Conservation (phyloP, 2,113 vertebrate genomes). For the Lepus europaeus region DNA sequence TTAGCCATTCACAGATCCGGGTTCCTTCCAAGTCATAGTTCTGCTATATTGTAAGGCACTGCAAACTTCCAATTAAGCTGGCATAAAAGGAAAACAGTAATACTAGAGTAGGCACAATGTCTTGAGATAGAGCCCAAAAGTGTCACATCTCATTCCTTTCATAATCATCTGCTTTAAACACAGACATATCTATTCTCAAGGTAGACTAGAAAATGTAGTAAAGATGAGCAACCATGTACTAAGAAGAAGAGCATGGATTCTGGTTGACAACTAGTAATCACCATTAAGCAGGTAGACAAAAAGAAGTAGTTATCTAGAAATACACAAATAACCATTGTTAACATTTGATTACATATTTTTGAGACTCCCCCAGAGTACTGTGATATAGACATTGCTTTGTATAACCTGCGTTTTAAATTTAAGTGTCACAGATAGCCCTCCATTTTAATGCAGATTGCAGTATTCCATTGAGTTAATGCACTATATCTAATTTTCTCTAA, state of each 20-base stretch:
- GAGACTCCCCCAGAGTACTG: neutral
- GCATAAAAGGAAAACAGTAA: conserved; percentile 20
- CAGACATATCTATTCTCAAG: neutral
- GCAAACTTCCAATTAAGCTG: neutral
- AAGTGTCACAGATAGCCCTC: neutral
- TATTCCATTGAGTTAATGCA: neutral
- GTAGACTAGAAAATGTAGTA: neutral
- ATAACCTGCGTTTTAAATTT: neutral
- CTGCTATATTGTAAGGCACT: neutral
- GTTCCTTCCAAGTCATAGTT: neutral
- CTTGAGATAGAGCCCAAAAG: neutral
- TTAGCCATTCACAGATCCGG: neutral
- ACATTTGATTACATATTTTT: neutral
- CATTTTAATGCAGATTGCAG: neutral
- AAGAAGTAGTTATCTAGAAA: neutral
- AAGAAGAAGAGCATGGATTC: neutral
- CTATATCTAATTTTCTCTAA: conserved; percentile 19
- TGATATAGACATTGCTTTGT: neutral
- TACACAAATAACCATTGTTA: neutral
- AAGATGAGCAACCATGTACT: neutral
- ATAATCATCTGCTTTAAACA: conserved; percentile 6
- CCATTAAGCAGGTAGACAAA: neutral
- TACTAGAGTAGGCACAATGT: neutral
- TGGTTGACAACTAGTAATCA: neutral
- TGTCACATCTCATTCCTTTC: neutral